Conservation (phyloP, 2,888 invertebrate genomes). For the Dasypogon diadema region DNA sequence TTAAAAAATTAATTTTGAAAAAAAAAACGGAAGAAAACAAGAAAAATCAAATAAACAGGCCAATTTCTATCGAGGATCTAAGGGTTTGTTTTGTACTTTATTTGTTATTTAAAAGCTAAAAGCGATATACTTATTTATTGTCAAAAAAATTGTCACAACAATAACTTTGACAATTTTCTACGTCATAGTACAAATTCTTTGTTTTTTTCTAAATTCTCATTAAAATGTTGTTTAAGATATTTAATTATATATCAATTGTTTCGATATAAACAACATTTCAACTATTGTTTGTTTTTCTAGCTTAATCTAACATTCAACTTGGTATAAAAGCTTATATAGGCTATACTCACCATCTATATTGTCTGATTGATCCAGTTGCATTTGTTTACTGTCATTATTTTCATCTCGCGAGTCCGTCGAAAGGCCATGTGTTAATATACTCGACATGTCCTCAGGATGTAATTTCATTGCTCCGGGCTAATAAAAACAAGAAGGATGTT, state of each 20-base stretch:
- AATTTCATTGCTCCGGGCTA: constrained; percentile 62
- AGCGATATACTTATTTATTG: constrained; percentile 20
- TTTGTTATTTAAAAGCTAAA: constrained; percentile 40
- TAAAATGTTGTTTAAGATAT: constrained; percentile 4
- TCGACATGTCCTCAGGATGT: constrained; percentile 74
- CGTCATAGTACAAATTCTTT: constrained; percentile 9
- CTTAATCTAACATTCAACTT: constrained; percentile 46
- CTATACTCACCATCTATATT: constrained; percentile 80
- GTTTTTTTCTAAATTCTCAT: constrained; percentile 7
- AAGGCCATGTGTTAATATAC: constrained; percentile 74
- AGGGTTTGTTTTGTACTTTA: constrained; percentile 29
- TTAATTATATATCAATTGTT: not conserved
- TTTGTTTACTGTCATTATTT: constrained; percentile 70
- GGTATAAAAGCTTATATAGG: not conserved
- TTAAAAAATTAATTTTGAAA: constrained; percentile 54
- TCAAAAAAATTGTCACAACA: not conserved
- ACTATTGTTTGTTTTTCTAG: no score
- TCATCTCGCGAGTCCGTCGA: constrained; percentile 71
- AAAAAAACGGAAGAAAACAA: constrained; percentile 45
- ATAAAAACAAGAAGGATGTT: not conserved
- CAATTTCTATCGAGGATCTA: constrained; percentile 42
- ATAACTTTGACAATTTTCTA: constrained; percentile 9
- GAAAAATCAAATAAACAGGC: constrained; percentile 40
- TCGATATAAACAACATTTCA: not conserved
- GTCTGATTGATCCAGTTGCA: constrained; percentile 79